Conservation (phyloP, 2,113 vertebrate genomes). For the Naja naja region DNA sequence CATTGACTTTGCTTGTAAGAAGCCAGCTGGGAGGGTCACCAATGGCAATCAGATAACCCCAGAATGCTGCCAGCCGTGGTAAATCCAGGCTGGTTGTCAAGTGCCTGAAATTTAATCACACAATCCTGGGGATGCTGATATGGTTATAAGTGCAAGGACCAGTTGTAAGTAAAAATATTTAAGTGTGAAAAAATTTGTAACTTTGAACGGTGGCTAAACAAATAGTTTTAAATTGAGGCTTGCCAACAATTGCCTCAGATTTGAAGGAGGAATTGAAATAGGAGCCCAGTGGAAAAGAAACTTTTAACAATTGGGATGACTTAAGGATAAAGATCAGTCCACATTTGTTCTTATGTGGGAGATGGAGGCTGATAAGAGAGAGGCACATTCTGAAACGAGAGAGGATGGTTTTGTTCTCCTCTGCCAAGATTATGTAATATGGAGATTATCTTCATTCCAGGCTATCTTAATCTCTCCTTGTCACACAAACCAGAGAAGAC, state of each 20-base stretch:
- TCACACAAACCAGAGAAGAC: neutral
- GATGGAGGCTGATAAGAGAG: neutral
- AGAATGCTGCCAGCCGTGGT: too few relatives aligned
- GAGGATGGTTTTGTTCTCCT: neutral
- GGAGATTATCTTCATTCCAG: neutral
- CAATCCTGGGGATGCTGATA: too few relatives aligned
- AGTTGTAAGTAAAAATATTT: too few relatives aligned
- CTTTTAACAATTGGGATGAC: neutral
- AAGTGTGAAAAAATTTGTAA: too few relatives aligned
- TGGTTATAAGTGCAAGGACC: too few relatives aligned
- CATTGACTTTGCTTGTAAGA: too few relatives aligned
- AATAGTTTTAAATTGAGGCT: neutral
- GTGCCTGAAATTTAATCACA: too few relatives aligned
- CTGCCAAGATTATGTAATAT: neutral
- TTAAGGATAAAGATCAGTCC: neutral
- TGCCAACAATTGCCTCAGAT: neutral
- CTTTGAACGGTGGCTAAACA: neutral
- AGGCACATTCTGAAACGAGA: neutral
- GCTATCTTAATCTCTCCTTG: neutral
- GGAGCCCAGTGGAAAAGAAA: neutral
- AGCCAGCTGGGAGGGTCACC: too few relatives aligned
- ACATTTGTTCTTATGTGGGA: neutral
- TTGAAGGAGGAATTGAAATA: neutral
- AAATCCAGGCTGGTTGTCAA: too few relatives aligned
- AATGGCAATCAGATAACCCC: too few relatives aligned